Percentiles rank a stretch among this genome's conserved stretches.
Conservation (phyloP, 2,797 vertebrate genomes). For the Microhierax caerulescens region DNA sequence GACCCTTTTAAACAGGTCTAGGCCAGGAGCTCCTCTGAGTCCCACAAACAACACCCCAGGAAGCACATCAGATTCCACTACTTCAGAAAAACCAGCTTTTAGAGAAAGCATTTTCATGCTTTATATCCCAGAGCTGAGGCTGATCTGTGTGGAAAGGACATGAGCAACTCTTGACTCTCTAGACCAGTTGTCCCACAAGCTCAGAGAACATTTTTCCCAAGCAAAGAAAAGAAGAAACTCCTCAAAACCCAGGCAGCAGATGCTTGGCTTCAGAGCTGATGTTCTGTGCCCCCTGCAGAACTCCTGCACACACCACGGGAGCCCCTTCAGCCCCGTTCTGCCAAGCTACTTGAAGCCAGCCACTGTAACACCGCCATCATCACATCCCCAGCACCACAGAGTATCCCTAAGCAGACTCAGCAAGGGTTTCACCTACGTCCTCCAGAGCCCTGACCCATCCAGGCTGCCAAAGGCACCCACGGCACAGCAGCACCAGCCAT, state of each 20-base stretch:
- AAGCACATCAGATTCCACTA: background rate
- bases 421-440: background rate
- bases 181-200: background rate
- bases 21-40: background rate
- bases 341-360: background rate
- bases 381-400: background rate
- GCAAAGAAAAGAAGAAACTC: background rate
- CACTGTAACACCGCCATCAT: fast-evolving
- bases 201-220: background rate
- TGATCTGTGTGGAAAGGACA: background rate
- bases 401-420: background rate
- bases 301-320: background rate
- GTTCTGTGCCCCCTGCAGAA: background rate
- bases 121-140: background rate
- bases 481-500: background rate
- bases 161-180: background rate
- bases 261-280: background rate
- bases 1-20: background rate
- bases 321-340: fast-evolving
- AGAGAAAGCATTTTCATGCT: background rate
- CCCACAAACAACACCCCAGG: background rate
- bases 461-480: background rate
- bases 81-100: background rate
- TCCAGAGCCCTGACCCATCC: background rate
- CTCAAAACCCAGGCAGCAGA: background rate